These are phyloP conservation scores for Oryzias sinensis DNA, from an alignment of 2,797 vertebrate species.

Conservation along the genomic window DNA sequence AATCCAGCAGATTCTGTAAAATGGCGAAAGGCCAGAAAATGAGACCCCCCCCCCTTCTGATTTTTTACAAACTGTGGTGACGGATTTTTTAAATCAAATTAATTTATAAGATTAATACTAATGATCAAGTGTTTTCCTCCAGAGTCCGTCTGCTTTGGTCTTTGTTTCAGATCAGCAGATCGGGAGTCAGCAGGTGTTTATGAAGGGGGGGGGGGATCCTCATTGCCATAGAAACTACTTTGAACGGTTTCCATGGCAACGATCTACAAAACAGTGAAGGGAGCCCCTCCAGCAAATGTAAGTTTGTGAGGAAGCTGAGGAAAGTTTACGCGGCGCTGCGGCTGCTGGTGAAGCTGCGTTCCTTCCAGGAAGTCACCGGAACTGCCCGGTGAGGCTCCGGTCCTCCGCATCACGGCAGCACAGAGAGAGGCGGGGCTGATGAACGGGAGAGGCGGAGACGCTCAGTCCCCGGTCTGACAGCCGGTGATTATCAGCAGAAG, in stretches of 20 bases:
- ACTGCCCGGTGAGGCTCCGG: not conserved
- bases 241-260: constrained; percentile 61
- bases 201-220: constrained; percentile 40
- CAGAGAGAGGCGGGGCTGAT: constrained; percentile 44
- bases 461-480: constrained; percentile 28
- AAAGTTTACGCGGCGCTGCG: no score
- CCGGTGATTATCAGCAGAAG: constrained; percentile 43
- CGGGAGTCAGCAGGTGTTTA: constrained; percentile 67
- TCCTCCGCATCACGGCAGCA: constrained; percentile 45
- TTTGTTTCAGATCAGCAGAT: constrained; percentile 45
- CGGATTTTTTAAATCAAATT: no score
- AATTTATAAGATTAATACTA: no score
- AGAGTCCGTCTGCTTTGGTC: not conserved
- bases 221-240: constrained; percentile 57
- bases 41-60: no score
- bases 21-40: no score
- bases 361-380: constrained; percentile 2
- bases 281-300: constrained; percentile 2
- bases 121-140: constrained; percentile 16
- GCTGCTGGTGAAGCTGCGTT: no score
- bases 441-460: constrained; percentile 1
- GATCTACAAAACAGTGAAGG: constrained; percentile 39
- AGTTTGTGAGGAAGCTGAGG: no score
- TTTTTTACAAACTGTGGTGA: no score
- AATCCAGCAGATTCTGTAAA: no score